Evolutionary conservation across 2,888 invertebrate genomes (phyloP), one percentile per base, ranked within the genome.

Genomic region (Mesodorylaimus sp.): DNA sequence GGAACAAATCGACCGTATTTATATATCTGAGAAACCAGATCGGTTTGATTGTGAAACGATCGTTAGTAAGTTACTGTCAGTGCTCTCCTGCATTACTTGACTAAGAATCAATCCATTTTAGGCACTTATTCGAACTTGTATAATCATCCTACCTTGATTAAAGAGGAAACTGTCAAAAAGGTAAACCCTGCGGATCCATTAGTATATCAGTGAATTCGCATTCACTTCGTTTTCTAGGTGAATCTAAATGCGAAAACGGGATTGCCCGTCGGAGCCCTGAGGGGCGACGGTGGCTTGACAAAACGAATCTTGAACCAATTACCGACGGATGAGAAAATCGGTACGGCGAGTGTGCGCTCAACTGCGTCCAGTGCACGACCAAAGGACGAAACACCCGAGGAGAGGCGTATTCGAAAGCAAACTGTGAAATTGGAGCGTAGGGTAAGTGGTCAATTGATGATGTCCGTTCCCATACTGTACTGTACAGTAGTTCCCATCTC

Each of bases 41-140:
- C n/a, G n/a, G n/a, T 87, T 82, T 83, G 89, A 91, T 70, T 89
- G 89, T 61, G 83, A 89, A 71, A 83, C 83, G 50, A 81, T 89
- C 57, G 70, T 89, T 3, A 82, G 67, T 63, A 53, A 52, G 61
- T 52, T 26, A 16, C 24, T 24, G n/a, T 7, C 13, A 25, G 32
- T 37, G 24, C 10, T 45, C 7, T 42, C 13, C 24, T 29, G 47
- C n/a, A 7, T 43, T 39, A 44, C 5, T 16, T 16, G 7, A 10
- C 45, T 45, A 16, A 7, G 10, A 29, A 16, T 43, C 10, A n/a
- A 21, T 27, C 45, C 37, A 52, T 52, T 56, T 25, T 52, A 65
- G 66, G 83, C 23, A 88, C 85, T 0, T 85, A 85, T 66, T 88
- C 88, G 5, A 91, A 81, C 64, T 73, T 83, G 48, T 87, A 86